Evolutionary conservation across 2,113 vertebrate genomes (phyloP), one percentile per base, ranked within the genome.

Genomic region (Turdus rufiventris): DNA sequence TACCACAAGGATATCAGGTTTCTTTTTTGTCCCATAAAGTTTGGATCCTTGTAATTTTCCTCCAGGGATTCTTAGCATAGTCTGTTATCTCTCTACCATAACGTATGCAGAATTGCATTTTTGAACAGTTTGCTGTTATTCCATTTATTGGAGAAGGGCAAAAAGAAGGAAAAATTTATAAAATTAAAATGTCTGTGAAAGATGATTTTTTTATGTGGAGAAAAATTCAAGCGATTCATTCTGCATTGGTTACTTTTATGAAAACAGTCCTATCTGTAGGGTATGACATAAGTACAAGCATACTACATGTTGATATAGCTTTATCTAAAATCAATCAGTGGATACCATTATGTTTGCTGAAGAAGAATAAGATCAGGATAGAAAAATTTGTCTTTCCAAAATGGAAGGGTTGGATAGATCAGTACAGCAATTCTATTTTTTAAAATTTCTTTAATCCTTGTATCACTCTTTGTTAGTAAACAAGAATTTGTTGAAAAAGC

Each of bases 1-100:
- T 93, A 5, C 29, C 0, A 0, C 50, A 68, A 58, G 28, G 48
- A 45, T 58, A 48, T 5, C 9, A 0, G 8, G 15, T 51, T 88
- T 71, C 29, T 12, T 73, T 83, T 88, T 58, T 54, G 10, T 75
- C 43, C 26, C 36, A 8, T 62, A 31, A 92, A 50, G 8, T 72
- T 43, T 40, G n/a, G 8, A 68, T 65, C 56, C 23, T 68, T 79
- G 38, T 86, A 18, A 70, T 77, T 94, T 94, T 80, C 18, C 40
- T 90, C 34, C 31, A 84, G 53, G 23, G 23, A 20, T 77, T 83
- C n/a, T 79, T 91, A 60, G 31, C 12, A 16, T 50, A 67, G 51
- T 81, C 40, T 1, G 1, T 84, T 93, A 26, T 67, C 15, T 83
- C 40, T 72, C 20, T 76, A n/a, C 18, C 18, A 56, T 12, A 65